Percentiles rank a stretch among this genome's conserved stretches.
phyloP scores from a whole-genome alignment of 2,888 invertebrate genomes.

The Lepas anatifera region DNA sequence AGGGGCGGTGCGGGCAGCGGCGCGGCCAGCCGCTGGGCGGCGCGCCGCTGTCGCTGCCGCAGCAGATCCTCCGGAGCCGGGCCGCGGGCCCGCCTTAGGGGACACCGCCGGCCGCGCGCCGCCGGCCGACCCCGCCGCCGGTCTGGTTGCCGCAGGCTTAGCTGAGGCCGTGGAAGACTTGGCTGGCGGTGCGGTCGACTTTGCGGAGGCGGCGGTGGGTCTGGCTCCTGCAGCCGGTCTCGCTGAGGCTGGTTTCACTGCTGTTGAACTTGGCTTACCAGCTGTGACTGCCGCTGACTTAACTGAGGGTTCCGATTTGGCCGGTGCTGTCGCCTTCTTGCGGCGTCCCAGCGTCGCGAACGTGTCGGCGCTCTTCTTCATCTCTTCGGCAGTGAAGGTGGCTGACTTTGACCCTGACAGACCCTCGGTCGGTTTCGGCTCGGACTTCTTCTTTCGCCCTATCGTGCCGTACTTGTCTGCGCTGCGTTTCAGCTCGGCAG shows the following conservation, averaged over 20 bases:
- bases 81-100: constrained; percentile 38
- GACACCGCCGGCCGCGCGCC: constrained; percentile 17
- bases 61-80: no score
- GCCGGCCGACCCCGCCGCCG: constrained; percentile 11
- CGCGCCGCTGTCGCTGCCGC: constrained; percentile 25
- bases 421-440: constrained; percentile 18
- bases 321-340: constrained; percentile 50
- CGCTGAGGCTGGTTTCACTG: no score
- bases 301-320: constrained; percentile 32
- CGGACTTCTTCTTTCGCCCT: constrained; percentile 16
- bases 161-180: no score
- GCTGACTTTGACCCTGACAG: constrained; percentile 15
- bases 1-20: constrained; percentile 23
- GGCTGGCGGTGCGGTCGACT: no score
- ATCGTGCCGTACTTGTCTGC: constrained; percentile 11
- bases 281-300: no score
- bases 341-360: constrained; percentile 67
- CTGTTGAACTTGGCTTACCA: no score
- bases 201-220: constrained; percentile 37
- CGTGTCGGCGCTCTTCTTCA: constrained; percentile 45
- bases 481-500: constrained; percentile 10
- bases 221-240: constrained; percentile 30
- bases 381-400: constrained; percentile 16
- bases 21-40: constrained; percentile 16
- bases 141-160: constrained; percentile 33